Evolutionary conservation across 2,113 vertebrate genomes (phyloP).

Genomic region (Sinocyclocheilus anshuiensis): DNA sequence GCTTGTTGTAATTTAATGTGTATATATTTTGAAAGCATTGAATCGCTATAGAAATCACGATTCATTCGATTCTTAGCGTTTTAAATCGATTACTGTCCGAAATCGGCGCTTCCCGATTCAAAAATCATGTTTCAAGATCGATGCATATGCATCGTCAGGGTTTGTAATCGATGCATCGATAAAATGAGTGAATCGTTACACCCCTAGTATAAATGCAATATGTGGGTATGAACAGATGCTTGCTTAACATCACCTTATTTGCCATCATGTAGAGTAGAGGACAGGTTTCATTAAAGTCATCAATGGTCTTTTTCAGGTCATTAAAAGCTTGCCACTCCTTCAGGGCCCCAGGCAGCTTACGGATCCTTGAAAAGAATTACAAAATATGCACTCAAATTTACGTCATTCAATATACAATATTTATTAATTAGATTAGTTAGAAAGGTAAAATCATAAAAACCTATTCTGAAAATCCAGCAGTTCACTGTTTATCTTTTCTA

Average conservation of each 20-base stretch:
- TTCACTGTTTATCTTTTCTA: conserved; percentile 80
- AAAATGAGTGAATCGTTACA: no score
- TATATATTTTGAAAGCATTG: no score
- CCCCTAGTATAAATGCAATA: neutral
- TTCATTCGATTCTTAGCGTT: no score
- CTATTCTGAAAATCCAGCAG: conserved; percentile 84
- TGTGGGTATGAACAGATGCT: neutral
- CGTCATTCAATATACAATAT: neutral
- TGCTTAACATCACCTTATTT: conserved; percentile 73
- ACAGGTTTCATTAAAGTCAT: conserved; percentile 83
- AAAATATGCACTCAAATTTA: neutral
- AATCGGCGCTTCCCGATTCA: no score
- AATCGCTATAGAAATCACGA: no score
- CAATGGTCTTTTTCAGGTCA: conserved; percentile 81
- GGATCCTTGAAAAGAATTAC: conserved; percentile 65
- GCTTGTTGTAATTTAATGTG: no score
- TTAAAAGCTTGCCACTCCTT: conserved; percentile 84
- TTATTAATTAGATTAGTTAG: neutral
- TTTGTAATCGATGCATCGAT: no score
- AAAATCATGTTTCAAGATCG: no score
- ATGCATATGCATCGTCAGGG: no score
- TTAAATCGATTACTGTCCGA: no score
- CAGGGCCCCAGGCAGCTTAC: conserved; percentile 80
- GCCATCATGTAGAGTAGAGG: conserved; percentile 85
- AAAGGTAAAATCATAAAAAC: conserved; percentile 56